Percentiles rank a stretch among this genome's conserved stretches.
Conservation (phyloP, 1,140 invertebrate genomes). For the Brachionus asplanchnoidis region DNA sequence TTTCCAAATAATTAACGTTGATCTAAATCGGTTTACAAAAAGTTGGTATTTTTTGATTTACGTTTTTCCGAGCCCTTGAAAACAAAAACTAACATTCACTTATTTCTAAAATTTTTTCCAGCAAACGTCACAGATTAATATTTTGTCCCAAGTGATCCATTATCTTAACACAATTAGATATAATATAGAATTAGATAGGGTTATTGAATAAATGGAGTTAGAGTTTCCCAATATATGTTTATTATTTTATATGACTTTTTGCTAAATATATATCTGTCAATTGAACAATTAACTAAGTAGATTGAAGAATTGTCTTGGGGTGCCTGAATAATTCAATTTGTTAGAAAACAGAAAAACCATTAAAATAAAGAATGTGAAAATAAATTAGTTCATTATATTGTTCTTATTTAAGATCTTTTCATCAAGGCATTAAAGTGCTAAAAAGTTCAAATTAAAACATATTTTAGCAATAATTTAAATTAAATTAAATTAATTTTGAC, state of each 20-base stretch:
- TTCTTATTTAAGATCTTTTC: neutral
- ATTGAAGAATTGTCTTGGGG: neutral
- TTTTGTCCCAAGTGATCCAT: neutral
- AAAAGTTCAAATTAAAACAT: neutral
- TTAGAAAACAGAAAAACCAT: neutral
- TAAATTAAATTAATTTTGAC: neutral
- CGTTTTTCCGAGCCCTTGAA: neutral
- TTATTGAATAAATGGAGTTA: neutral
- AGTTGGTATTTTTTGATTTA: neutral
- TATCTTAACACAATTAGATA: neutral
- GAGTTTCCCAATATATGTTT: neutral
- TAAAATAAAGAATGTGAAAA: neutral
- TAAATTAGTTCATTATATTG: neutral
- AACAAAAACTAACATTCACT: neutral
- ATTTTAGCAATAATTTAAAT: neutral
- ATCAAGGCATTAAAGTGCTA: neutral
- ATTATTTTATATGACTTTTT: neutral
- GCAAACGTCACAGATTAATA: neutral
- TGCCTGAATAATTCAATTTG: neutral
- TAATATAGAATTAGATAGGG: neutral
- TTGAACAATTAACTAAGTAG: neutral
- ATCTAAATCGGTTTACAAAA: neutral
- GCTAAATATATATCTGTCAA: neutral
- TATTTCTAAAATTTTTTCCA: neutral
- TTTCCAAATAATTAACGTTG: neutral